A percentile compares a stretch with the other conserved stretches of the same genome.
Conservation (phyloP, 2,113 vertebrate species). For the Urocitellus parryii region DNA sequence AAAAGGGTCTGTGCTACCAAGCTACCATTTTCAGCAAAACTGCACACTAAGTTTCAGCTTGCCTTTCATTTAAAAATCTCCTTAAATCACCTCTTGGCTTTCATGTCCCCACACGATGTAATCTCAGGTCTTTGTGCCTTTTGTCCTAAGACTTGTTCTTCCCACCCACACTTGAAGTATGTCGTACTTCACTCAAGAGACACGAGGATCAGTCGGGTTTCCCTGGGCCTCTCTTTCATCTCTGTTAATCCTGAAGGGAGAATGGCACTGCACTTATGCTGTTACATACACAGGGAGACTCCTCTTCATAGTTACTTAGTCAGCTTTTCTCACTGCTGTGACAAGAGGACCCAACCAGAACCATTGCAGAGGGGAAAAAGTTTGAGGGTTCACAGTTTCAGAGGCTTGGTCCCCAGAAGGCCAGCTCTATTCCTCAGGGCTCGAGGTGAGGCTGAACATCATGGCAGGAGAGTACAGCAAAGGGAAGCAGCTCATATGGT, state of each 20-base stretch:
- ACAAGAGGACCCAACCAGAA: too few relatives aligned
- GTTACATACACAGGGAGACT: background rate
- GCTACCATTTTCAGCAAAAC: slow-evolving; percentile 40
- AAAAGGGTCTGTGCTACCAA: background rate
- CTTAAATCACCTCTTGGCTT: background rate
- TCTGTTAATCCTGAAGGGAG: background rate
- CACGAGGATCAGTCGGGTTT: background rate
- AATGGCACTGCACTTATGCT: background rate
- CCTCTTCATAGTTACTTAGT: background rate
- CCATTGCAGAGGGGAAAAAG: too few relatives aligned
- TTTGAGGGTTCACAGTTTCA: too few relatives aligned
- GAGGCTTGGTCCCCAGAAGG: too few relatives aligned
- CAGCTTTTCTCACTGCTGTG: too few relatives aligned
- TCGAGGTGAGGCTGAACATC: too few relatives aligned
- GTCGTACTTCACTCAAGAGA: slow-evolving; percentile 5
- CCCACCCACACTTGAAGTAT: background rate
- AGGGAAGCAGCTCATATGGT: too few relatives aligned
- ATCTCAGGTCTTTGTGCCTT: background rate
- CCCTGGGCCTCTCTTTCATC: slow-evolving; percentile 3
- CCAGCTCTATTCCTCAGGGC: too few relatives aligned
- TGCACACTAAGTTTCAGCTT: background rate
- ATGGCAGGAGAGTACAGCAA: too few relatives aligned
- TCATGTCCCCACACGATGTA: background rate
- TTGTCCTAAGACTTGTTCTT: slow-evolving; percentile 17
- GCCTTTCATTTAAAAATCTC: background rate